phyloP scores from a whole-genome alignment of 2,888 invertebrate species.

The Rhimphoctona megacephalus region DNA sequence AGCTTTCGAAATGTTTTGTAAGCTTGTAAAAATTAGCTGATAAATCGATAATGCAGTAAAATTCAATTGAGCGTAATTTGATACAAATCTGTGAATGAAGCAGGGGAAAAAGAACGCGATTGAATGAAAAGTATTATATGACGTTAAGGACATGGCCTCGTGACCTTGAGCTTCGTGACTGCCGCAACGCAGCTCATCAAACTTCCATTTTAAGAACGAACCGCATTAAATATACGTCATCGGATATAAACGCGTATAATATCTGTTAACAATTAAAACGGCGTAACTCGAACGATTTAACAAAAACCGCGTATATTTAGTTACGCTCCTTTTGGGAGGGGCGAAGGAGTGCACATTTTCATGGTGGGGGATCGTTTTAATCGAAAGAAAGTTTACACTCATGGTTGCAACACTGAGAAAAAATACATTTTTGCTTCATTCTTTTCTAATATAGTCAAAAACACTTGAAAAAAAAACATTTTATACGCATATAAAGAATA shows the following conservation, averaged over 20 bases:
- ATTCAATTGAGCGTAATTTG: slow-evolving; percentile 23
- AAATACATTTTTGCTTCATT: not conserved
- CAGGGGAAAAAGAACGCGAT: not conserved
- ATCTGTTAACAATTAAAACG: slow-evolving; percentile 2
- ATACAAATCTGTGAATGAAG: slow-evolving; percentile 19
- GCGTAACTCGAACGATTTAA: slow-evolving; percentile 4
- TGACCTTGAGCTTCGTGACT: slow-evolving; percentile 62
- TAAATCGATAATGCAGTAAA: slow-evolving; percentile 2
- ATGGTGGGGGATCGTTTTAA: not conserved
- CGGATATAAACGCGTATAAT: not conserved
- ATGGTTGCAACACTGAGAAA: not conserved
- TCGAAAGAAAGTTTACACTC: not conserved
- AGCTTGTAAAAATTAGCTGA: not conserved
- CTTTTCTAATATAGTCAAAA: not conserved
- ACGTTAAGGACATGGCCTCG: slow-evolving; percentile 25
- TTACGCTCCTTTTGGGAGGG: not conserved
- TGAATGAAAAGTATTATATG: slow-evolving; percentile 22
- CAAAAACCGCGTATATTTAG: slow-evolving; percentile 2
- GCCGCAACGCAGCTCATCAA: slow-evolving; percentile 30
- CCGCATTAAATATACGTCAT: slow-evolving; percentile 16
- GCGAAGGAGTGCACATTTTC: not conserved
- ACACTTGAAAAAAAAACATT: not conserved
- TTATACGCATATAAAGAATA: not conserved
- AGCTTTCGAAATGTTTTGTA: not conserved
- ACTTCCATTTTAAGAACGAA: slow-evolving; percentile 37